A percentile compares a stretch with the other conserved stretches of the same genome.
phyloP scores from a whole-genome alignment of 1,140 invertebrate species.

The Campodea augens region DNA sequence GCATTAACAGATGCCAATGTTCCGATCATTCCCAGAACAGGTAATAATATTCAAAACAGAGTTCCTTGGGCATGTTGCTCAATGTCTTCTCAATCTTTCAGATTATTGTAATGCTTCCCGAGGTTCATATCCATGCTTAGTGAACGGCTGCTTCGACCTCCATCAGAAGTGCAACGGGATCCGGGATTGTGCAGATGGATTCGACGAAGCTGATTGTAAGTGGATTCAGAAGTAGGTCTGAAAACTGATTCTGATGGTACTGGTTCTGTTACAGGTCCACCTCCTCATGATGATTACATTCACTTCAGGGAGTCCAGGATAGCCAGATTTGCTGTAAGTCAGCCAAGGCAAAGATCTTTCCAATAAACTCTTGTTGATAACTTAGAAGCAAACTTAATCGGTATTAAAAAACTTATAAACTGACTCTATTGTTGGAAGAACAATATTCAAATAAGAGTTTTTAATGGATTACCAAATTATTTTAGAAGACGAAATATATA shows the following conservation, averaged over 20 bases:
- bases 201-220: slow-evolving; percentile 27
- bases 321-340: slow-evolving; percentile 13
- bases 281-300: slow-evolving; percentile 11
- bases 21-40: slow-evolving; percentile 11
- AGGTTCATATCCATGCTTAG: slow-evolving; percentile 17
- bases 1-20: slow-evolving; percentile 25
- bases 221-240: slow-evolving; percentile 2
- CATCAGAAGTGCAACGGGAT: slow-evolving; percentile 24
- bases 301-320: slow-evolving; percentile 13
- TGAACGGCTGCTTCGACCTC: slow-evolving; percentile 19
- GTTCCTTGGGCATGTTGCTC: too few species aligned
- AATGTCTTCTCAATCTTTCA: too few species aligned
- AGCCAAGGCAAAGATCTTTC: too few species aligned
- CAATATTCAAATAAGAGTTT: too few species aligned
- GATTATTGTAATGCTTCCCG: slow-evolving; percentile 15
- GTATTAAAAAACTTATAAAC: too few species aligned
- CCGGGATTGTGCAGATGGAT: slow-evolving; percentile 23
- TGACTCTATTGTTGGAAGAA: too few species aligned
- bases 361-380: too few species aligned
- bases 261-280: slow-evolving; percentile 12
- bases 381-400: too few species aligned
- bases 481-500: too few species aligned
- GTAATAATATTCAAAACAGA: slow-evolving; percentile 1
- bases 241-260: too few species aligned
- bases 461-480: too few species aligned